Conservation (phyloP, 2,797 vertebrate species). For the Phataginus tetradactyla region DNA sequence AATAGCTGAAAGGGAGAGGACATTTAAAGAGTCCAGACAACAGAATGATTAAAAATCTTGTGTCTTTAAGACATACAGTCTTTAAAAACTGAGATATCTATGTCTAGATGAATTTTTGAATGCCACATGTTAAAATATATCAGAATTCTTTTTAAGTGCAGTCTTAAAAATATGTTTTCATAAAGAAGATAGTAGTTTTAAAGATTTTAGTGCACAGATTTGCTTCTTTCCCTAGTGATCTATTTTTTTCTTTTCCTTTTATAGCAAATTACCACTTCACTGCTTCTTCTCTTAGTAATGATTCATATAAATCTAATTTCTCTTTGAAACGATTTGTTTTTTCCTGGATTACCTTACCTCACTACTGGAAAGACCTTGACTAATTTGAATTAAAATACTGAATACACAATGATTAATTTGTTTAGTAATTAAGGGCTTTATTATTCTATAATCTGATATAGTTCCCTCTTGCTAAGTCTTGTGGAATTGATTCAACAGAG, state of each 20-base stretch:
- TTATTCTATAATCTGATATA: background rate
- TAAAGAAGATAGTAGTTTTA: constrained; percentile 49
- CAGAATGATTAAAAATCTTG: constrained; percentile 69
- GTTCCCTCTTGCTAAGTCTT: constrained; percentile 5
- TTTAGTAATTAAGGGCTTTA: constrained; percentile 62
- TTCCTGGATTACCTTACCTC: constrained; percentile 59
- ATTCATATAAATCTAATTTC: constrained; percentile 80
- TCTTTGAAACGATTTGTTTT: constrained; percentile 67
- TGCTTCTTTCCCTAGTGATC: constrained; percentile 78
- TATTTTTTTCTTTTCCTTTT: constrained; percentile 78
- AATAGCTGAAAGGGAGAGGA: constrained; percentile 76
- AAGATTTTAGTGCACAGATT: constrained; percentile 52
- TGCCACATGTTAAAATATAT: constrained; percentile 75
- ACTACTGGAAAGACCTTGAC: constrained; percentile 62
- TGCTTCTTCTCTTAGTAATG: constrained; percentile 77
- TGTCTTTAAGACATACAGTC: constrained; percentile 71
- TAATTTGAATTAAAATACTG: constrained; percentile 68
- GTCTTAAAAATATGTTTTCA: constrained; percentile 68
- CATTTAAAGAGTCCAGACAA: constrained; percentile 71
- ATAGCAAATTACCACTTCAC: constrained; percentile 77
- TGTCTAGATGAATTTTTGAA: constrained; percentile 79
- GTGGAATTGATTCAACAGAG: background rate
- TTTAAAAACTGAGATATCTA: constrained; percentile 75
- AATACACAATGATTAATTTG: constrained; percentile 63
- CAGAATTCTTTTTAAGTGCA: background rate